Evolutionary conservation across 2,797 vertebrate genomes (phyloP), one percentile per base, ranked within the genome.

Genomic region (Bufotes viridis): DNA sequence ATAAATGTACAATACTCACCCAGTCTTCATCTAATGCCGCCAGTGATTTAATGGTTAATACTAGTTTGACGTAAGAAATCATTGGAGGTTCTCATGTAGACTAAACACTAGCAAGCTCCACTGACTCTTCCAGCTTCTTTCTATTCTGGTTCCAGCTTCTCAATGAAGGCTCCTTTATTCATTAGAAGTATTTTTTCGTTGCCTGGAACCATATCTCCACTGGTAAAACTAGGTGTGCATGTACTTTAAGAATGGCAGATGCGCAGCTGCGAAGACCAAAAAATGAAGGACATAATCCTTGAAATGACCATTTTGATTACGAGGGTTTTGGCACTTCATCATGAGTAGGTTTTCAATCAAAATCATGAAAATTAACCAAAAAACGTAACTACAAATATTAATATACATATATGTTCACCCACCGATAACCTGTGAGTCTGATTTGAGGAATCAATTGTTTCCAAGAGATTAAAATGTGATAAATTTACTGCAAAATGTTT

Each of bases 81-180:
- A 72, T 75, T 61, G 70, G 24, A 86, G 85, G 63, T 49, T 57
- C 63, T 29, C 76, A 0, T n/a, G 26, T 80, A 80, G 85, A 87
- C 85, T 87, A 87, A 87, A 87, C 78, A 87, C 29, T n/a, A 79
- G 53, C 65, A 87, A 81, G 78, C 78, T 81, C 70, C 85, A 81
- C 18, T 87, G 67, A 58, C 78, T 85, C 51, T 61, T 76, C n/a
- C 74, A 76, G 82, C 55, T 74, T 61, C 53, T 72, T 81, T 81
- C 57, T 85, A 26, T 76, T 76, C 72, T 49, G 22, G 11, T 20
- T 63, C 58, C 83, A 76, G 61, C 51, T 8, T 63, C 34, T 63
- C 57, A 18, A 63, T 34, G 70, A 78, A 85, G 34, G 14, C 72
- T 78, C 51, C 70, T 61, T 78, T 85, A 60, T 78, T 85, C 18